Evolutionary conservation across 2,888 invertebrate species (phyloP).

Genomic region (Cryptosula pallasiana): DNA sequence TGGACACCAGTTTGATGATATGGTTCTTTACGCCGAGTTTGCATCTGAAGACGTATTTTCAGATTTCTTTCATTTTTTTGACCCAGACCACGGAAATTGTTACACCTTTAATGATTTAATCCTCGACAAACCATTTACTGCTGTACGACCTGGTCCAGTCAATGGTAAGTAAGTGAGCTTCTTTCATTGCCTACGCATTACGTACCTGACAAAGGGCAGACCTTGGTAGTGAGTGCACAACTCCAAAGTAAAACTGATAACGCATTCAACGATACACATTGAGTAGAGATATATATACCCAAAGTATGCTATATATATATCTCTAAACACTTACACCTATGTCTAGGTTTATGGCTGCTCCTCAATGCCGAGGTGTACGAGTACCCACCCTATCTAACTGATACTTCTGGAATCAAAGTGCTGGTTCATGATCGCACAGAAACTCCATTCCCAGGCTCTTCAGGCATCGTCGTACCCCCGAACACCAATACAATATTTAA

Average conservation of each 20-base stretch:
- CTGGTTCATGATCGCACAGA: constrained; percentile 26
- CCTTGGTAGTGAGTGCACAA: background rate
- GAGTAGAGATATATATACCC: too few relatives aligned
- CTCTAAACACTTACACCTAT: too few relatives aligned
- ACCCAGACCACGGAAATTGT: constrained; percentile 28
- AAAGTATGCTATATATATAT: too few relatives aligned
- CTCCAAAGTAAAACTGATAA: too few relatives aligned
- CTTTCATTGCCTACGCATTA: background rate
- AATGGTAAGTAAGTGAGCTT: constrained; percentile 19
- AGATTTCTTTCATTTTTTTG: constrained; percentile 27
- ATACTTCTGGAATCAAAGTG: constrained; percentile 25
- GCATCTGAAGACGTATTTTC: background rate
- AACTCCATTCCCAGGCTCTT: constrained; percentile 29
- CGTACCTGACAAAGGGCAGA: background rate
- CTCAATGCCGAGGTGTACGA: constrained; percentile 27
- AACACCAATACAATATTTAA: background rate
- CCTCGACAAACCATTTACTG: background rate
- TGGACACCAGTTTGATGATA: constrained; percentile 8
- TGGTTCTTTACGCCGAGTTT: background rate
- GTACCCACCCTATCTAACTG: constrained; percentile 26
- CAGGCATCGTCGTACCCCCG: constrained; percentile 24
- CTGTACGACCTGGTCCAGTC: background rate
- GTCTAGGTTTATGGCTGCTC: constrained; percentile 25
- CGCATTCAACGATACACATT: too few relatives aligned
- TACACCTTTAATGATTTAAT: constrained; percentile 28